phyloP scores from a whole-genome alignment of 2,113 vertebrate genomes.

The Pomatostomus ruficeps region DNA sequence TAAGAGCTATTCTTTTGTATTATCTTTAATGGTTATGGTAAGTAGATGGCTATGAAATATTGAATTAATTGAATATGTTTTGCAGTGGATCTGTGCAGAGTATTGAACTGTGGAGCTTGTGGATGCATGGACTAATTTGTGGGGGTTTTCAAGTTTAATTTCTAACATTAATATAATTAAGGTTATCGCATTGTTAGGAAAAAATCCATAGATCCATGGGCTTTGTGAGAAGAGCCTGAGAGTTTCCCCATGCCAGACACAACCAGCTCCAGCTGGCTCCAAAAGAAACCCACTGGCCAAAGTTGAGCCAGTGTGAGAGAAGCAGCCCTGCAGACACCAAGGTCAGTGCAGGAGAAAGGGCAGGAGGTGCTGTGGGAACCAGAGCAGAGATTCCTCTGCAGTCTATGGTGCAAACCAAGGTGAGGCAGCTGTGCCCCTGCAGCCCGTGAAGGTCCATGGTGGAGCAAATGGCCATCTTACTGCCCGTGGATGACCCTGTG shows the following conservation, averaged over 20 bases:
- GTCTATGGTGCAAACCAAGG: neutral
- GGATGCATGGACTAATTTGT: neutral
- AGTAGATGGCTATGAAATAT: neutral
- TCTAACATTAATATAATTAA: neutral
- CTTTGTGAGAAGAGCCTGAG: neutral
- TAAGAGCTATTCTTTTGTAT: neutral
- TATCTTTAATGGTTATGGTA: neutral
- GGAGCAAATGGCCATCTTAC: neutral
- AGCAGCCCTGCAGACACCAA: neutral
- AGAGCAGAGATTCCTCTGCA: neutral
- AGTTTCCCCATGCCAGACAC: neutral
- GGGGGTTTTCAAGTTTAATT: neutral
- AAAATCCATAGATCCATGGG: fast-evolving
- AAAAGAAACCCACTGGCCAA: neutral
- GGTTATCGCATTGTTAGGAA: neutral
- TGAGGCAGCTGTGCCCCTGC: neutral
- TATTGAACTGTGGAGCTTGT: neutral
- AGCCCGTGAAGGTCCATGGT: neutral
- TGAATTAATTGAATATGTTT: neutral
- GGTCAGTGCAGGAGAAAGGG: neutral
- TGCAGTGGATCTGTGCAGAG: neutral
- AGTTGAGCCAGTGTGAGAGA: neutral
- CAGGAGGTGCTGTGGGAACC: neutral
- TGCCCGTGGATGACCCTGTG: neutral
- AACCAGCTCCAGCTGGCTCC: fast-evolving